These are phyloP conservation scores for Phoebastria nigripes DNA, from an alignment of 2,797 vertebrate species.

Conservation along the genomic window DNA sequence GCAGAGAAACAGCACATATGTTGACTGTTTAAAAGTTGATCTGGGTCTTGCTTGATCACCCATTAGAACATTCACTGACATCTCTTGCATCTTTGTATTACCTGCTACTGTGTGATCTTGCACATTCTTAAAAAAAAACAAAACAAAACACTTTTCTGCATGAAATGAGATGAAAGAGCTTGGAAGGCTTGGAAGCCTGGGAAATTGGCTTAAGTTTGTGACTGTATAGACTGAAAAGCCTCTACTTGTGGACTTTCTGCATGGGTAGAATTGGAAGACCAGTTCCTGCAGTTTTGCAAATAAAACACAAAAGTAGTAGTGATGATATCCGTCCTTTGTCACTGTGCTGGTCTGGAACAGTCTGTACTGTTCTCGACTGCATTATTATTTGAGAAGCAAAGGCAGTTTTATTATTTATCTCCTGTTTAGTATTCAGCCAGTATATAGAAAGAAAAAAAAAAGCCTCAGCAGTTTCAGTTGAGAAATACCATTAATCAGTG, in stretches of 20 bases:
- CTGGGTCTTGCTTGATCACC: neutral
- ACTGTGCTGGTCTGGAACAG: neutral
- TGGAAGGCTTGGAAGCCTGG: neutral
- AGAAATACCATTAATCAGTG: neutral
- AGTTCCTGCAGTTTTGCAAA: neutral
- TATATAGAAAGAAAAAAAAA: neutral
- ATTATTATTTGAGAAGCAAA: constrained; percentile 33
- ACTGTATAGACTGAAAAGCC: neutral
- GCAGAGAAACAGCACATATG: neutral
- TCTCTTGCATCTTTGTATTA: neutral
- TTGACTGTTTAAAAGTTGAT: neutral
- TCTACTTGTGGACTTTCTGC: neutral
- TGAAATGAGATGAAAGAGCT: neutral
- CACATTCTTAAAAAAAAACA: neutral
- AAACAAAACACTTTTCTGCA: neutral
- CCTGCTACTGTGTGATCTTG: neutral
- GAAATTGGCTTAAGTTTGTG: neutral
- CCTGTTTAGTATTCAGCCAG: constrained; percentile 1
- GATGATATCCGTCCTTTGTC: neutral
- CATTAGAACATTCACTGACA: neutral
- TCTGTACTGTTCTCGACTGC: neutral
- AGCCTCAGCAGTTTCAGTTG: neutral
- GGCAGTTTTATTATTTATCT: constrained; percentile 6
- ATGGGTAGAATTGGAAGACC: neutral
- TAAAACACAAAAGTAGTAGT: neutral